These are phyloP conservation scores for Balanococcus diminutus DNA, from an alignment of 2,888 invertebrate species.

Conservation along the genomic window DNA sequence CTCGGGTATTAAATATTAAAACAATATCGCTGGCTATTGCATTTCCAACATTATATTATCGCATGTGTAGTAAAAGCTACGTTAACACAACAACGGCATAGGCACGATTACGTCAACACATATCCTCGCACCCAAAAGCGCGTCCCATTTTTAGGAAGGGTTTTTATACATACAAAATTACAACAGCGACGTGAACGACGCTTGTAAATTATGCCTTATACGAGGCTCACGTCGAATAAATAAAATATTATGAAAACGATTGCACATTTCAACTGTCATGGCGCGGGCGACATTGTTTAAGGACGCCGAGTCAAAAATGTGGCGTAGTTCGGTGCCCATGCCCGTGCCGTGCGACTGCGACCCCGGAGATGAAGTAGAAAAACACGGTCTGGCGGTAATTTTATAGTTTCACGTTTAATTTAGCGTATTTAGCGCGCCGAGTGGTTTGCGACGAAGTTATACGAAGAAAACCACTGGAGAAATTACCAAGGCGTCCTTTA, in stretches of 20 bases:
- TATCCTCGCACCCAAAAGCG: background rate
- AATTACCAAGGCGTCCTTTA: constrained; percentile 35
- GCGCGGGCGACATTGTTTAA: background rate
- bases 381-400: constrained; percentile 19
- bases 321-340: background rate
- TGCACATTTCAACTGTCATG: background rate
- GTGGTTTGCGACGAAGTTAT: background rate
- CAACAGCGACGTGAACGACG: background rate
- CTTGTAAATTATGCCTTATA: background rate
- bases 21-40: background rate
- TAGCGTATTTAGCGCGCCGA: constrained; percentile 9
- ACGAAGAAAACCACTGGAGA: constrained; percentile 24
- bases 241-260: background rate
- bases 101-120: background rate
- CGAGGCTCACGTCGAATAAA: background rate
- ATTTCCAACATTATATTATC: no score
- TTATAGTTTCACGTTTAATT: constrained; percentile 13
- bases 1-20: background rate
- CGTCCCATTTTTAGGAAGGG: background rate
- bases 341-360: background rate
- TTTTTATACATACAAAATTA: background rate
- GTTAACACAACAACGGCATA: no score
- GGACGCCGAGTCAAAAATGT: background rate
- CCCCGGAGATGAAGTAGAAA: no score
- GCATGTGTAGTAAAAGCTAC: no score